phyloP scores from a whole-genome alignment of 2,888 invertebrate species.

The Sphecodes monilicornis region DNA sequence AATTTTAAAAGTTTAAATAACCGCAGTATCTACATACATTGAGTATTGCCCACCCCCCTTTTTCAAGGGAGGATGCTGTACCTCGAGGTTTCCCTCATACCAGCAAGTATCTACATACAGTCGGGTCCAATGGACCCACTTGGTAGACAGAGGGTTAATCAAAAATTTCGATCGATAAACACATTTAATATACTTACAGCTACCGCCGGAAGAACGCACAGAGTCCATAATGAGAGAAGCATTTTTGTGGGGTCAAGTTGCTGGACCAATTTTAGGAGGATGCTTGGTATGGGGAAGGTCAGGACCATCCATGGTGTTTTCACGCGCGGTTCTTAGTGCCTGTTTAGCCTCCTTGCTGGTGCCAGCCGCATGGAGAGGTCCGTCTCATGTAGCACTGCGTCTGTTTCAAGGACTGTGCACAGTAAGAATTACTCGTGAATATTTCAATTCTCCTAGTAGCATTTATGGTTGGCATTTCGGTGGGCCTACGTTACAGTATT shows the following conservation, averaged over 20 bases:
- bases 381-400: slow-evolving; percentile 86
- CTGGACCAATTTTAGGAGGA: slow-evolving; percentile 86
- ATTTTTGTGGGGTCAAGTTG: slow-evolving; percentile 86
- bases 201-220: slow-evolving; percentile 86
- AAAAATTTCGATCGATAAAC: no score
- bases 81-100: no score
- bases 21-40: no score
- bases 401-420: slow-evolving; percentile 86
- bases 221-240: slow-evolving; percentile 86
- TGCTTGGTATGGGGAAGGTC: slow-evolving; percentile 86
- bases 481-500: no score
- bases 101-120: no score
- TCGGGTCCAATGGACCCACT: no score
- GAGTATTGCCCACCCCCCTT: no score
- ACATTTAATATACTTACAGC: slow-evolving; percentile 74
- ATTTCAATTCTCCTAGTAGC: not conserved
- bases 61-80: no score
- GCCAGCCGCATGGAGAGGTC: slow-evolving; percentile 87
- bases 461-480: no score
- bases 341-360: slow-evolving; percentile 86
- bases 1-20: no score
- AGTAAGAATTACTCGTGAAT: slow-evolving; percentile 78
- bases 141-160: no score
- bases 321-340: slow-evolving; percentile 86
- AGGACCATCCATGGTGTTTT: slow-evolving; percentile 86